Evolutionary conservation across 2,113 vertebrate genomes (phyloP), one percentile per base, ranked within the genome.

Genomic region (Zapus hudsonius): DNA sequence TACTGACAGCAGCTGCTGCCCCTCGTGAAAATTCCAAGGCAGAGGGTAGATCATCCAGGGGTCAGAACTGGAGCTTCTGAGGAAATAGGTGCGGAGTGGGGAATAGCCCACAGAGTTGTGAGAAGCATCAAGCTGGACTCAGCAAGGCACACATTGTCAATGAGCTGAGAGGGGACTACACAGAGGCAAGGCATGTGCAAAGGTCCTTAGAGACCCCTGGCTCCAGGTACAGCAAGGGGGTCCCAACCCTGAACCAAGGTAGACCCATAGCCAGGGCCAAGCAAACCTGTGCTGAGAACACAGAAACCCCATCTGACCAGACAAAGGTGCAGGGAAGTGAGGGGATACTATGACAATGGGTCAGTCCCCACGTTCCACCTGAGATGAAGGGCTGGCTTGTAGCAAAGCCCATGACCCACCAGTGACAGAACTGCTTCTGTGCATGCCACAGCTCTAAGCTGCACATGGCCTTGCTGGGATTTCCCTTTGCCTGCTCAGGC

Each of bases 381-480:
- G 6, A 31, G 5, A n/a, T 16, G 0, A 31, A 85, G 67, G 59
- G 15, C 75, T n/a, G 29, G 8, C 16, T 63, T 33, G 9, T 47
- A 23, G 29, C 36, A 57, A 44, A 59, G 64, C 1, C 23, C 40
- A 3, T 0, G 2, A 23, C 69, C 20, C 0, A 19, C 33, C 78
- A 17, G n/a, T 0, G 12, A 42, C 89, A 88, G 11, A 70, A 12
- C 13, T 47, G 1, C 3, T 3, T 36, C 66, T 17, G 1, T 0
- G 4, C 38, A 12, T 5, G 0, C 2, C 36, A 22, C 3, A 3
- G n/a, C 81, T 22, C 16, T 10, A 2, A 31, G 0, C 27, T 0
- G 19, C 42, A 1, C 22, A 8, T 0, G 0, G 79, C 74, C 5
- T 0, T 23, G 69, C 36, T 17, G 2, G 63, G 69, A 7, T 7